Evolutionary conservation across 2,113 vertebrate species (phyloP).

Genomic region (Callospermophilus lateralis): DNA sequence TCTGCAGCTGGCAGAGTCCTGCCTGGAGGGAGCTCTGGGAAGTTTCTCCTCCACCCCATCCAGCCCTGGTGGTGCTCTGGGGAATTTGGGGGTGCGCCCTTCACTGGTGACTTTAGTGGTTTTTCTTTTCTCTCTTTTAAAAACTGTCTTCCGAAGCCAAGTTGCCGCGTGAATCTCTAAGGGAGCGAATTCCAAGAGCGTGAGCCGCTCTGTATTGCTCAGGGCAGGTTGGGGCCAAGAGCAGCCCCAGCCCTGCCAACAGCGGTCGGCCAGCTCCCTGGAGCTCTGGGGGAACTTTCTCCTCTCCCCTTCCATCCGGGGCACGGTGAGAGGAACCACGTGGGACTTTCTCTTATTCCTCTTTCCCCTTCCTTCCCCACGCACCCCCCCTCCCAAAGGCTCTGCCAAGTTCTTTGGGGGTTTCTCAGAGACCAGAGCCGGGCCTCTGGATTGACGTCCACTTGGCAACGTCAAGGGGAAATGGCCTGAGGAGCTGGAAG

Average conservation of each 20-base stretch:
- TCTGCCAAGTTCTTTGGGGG: neutral
- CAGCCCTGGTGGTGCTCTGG: neutral
- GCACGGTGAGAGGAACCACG: conserved; percentile 52
- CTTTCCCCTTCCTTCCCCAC: neutral
- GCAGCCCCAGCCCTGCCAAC: conserved; percentile 82
- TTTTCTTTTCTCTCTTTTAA: neutral
- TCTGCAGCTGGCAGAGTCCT: neutral
- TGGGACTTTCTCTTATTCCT: neutral
- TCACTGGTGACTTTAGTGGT: neutral
- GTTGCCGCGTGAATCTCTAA: conserved; percentile 84
- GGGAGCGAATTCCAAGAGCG: conserved; percentile 85
- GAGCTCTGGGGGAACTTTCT: conserved; percentile 56
- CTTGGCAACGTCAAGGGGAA: neutral
- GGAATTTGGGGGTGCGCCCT: neutral
- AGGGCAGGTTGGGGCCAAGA: conserved; percentile 86
- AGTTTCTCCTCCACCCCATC: neutral
- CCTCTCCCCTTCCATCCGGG: conserved; percentile 10
- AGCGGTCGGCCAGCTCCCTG: conserved; percentile 64
- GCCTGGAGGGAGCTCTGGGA: neutral
- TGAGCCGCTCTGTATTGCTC: conserved; percentile 85
- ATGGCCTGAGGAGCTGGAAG: conserved; percentile 32
- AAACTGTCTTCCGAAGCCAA: conserved; percentile 82
- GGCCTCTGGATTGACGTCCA: conserved; percentile 40
- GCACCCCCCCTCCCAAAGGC: neutral
- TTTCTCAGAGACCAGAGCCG: neutral